Evolutionary conservation across 2,113 vertebrate species (phyloP), one percentile per base, ranked within the genome.

Genomic region (Riparia riparia): DNA sequence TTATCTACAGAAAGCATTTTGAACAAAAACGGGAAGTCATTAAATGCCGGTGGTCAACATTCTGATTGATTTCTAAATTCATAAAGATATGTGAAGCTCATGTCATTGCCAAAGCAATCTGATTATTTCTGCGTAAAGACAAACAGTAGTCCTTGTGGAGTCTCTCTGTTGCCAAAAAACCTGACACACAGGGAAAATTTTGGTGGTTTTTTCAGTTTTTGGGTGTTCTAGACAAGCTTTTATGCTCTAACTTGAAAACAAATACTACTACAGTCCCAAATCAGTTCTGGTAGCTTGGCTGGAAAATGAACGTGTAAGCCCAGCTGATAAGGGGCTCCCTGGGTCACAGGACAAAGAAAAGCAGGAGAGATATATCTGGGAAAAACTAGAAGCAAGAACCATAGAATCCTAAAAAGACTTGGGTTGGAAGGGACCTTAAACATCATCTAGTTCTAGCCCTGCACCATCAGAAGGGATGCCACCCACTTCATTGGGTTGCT

Each of bases 101-200:
- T 88, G 78, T 89, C 86, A 94, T 95, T 97, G 95, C 96, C 96
- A 97, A 96, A 97, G 90, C 72, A 84, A 95, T 96, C 53, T 95
- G 72, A 96, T 98, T 97, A 95, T 94, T 83, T 85, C 61, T 83
- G 80, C 73, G 64, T 92, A 96, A 96, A 97, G 77, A 96, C 92
- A 97, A 97, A 94, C 95, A 81, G 80, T 90, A 93, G 81, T 71
- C 89, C 60, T 84, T 1, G 2, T 26, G 70, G 91, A 97, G 72
- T 81, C 89, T 76, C 12, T 44, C 74, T 83, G 73, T 61, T 97
- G 73, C 86, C 77, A 97, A 96, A 97, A 61, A 96, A 92, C 76
- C 92, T 94, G 92, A 95, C 79, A 96, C 42, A 90, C 66, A 91
- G 89, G 96, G 81, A 84, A 95, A 96, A 94, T 95, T 85, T 78